Evolutionary conservation across 53 echinoderm and acorn worm genomes (phyloP).

Genomic region (Patiria pectinifera): DNA sequence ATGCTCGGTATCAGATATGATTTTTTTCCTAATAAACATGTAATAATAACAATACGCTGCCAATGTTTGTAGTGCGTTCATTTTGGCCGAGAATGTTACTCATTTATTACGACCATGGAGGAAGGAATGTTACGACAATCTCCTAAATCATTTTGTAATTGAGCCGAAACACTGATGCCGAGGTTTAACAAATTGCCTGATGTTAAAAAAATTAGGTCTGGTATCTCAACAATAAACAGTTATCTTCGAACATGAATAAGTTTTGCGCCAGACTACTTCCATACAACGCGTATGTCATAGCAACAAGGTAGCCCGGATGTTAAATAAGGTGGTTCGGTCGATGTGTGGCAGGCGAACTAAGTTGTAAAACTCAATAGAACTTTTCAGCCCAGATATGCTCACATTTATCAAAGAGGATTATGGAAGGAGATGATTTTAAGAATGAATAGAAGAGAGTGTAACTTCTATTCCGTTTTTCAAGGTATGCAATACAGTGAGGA

Average conservation of each 20-base stretch:
- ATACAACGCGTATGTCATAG: conserved; percentile 41
- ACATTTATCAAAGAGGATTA: background rate
- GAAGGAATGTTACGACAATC: no score
- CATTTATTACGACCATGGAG: no score
- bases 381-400: background rate
- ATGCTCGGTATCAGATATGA: no score
- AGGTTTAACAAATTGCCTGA: no score
- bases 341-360: background rate
- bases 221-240: background rate
- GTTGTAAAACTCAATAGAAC: background rate
- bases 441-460: background rate
- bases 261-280: conserved; percentile 5
- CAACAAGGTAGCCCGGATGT: conserved; percentile 59
- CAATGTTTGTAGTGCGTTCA: no score
- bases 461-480: background rate
- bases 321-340: conserved; percentile 28
- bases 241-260: background rate
- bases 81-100: no score
- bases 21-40: no score
- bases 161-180: no score
- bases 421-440: background rate
- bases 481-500: background rate
- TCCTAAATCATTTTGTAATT: no score
- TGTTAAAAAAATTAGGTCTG: background rate
- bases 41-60: no score